Evolutionary conservation across 1,140 invertebrate species (phyloP).

Genomic region (Pogonognathellus flavescens): DNA sequence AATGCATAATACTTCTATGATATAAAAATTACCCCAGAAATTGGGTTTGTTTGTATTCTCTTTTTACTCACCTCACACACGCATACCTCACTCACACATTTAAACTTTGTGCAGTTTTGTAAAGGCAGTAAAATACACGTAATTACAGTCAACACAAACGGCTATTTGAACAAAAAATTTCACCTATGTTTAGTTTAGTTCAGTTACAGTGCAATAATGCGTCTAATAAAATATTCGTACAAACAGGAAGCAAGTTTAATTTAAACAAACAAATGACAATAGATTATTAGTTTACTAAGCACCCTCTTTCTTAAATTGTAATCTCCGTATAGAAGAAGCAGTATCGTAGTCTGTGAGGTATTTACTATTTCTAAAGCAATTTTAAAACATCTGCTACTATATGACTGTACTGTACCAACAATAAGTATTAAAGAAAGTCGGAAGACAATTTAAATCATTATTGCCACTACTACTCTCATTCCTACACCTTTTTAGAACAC

Average conservation of each 20-base stretch:
- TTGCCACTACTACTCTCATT: not conserved
- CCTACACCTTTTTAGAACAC: not conserved
- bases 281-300: not conserved
- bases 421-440: slow-evolving; percentile 2
- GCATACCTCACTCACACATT: too few species aligned
- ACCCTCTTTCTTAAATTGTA: not conserved
- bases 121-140: slow-evolving; percentile 16
- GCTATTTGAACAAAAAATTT: slow-evolving; percentile 45
- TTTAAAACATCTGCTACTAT: not conserved
- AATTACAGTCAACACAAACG: slow-evolving; percentile 30
- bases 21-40: slow-evolving; percentile 26
- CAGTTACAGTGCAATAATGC: slow-evolving; percentile 11
- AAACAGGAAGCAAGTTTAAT: slow-evolving; percentile 1
- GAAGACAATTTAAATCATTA: slow-evolving; percentile 19
- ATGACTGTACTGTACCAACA: too few species aligned
- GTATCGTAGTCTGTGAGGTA: too few species aligned
- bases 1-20: not conserved
- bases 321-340: not conserved
- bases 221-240: slow-evolving; percentile 2
- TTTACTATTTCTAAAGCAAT: not conserved
- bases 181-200: not conserved
- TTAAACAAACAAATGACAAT: not conserved
- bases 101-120: too few species aligned
- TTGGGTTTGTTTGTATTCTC: not conserved
- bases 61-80: too few species aligned